These are phyloP conservation scores for Cotesia congregata DNA, from an alignment of 2,888 invertebrate species.

Conservation along the genomic window DNA sequence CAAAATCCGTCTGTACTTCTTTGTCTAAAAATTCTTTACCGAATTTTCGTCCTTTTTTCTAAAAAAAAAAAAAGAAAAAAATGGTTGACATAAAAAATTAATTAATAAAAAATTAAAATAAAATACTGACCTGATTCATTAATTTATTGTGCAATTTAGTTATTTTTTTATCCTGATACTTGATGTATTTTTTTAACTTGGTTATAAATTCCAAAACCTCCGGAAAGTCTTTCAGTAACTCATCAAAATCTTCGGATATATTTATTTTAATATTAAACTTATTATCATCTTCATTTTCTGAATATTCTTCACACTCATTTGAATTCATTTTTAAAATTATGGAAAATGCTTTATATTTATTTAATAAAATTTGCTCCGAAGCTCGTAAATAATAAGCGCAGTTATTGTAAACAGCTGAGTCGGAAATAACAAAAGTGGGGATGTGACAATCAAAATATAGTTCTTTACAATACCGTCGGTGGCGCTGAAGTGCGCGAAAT, in stretches of 20 bases:
- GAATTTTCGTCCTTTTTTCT: background rate
- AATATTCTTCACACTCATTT: slow-evolving; percentile 11
- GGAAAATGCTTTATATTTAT: background rate
- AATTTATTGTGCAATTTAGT: slow-evolving; percentile 75
- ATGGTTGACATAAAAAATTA: slow-evolving; percentile 20
- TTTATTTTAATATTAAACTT: slow-evolving; percentile 51
- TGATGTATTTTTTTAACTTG: slow-evolving; percentile 74
- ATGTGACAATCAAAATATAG: too few relatives aligned
- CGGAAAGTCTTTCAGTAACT: slow-evolving; percentile 74
- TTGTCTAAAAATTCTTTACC: slow-evolving; percentile 55
- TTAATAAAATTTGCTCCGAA: too few relatives aligned
- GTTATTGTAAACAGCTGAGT: too few relatives aligned
- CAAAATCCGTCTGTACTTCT: slow-evolving; percentile 58
- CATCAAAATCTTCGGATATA: slow-evolving; percentile 46
- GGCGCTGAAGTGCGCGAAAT: too few relatives aligned
- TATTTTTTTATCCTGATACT: slow-evolving; percentile 74
- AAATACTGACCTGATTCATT: slow-evolving; percentile 71
- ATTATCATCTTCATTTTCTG: slow-evolving; percentile 53
- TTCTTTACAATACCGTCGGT: too few relatives aligned
- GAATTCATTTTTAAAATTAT: background rate
- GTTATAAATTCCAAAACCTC: slow-evolving; percentile 74
- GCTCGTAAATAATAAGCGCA: too few relatives aligned
- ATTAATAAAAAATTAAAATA: background rate
- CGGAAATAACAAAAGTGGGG: too few relatives aligned
- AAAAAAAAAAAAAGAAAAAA: background rate